Evolutionary conservation across 2,113 vertebrate genomes (phyloP).

Genomic region (Equus quagga): DNA sequence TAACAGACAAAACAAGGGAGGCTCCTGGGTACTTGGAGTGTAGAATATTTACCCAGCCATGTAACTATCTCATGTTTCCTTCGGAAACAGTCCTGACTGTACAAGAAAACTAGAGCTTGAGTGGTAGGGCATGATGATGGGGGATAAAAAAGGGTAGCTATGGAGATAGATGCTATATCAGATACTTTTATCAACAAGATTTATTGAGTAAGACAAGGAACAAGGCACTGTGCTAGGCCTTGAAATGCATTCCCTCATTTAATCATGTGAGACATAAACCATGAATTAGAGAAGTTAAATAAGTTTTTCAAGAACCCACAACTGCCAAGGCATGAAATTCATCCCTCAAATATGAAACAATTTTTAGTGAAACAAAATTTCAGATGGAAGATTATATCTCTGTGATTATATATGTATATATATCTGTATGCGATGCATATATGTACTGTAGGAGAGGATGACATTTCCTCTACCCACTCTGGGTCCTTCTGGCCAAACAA

Average conservation of each 20-base stretch:
- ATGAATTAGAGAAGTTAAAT: not conserved
- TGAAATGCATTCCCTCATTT: not conserved
- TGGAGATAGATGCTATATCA: not conserved
- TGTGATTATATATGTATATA: not conserved
- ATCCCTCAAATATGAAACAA: not conserved
- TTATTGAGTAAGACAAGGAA: not conserved
- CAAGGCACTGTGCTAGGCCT: not conserved
- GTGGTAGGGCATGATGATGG: not conserved
- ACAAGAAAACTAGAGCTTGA: not conserved
- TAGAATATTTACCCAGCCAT: not conserved
- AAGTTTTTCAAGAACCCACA: not conserved
- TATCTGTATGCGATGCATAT: not conserved
- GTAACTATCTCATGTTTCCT: not conserved
- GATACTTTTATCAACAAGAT: not conserved
- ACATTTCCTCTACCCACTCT: too few species aligned
- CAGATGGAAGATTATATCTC: not conserved
- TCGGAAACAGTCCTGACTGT: not conserved
- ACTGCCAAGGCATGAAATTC: not conserved
- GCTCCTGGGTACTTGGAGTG: not conserved
- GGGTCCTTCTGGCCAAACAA: too few species aligned
- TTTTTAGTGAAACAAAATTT: not conserved
- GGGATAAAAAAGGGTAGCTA: too few species aligned
- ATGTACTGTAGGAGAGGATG: too few species aligned
- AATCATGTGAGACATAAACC: not conserved
- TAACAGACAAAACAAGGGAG: not conserved